Conservation (phyloP, 2,888 invertebrate genomes). For the Volucella zonaria region DNA sequence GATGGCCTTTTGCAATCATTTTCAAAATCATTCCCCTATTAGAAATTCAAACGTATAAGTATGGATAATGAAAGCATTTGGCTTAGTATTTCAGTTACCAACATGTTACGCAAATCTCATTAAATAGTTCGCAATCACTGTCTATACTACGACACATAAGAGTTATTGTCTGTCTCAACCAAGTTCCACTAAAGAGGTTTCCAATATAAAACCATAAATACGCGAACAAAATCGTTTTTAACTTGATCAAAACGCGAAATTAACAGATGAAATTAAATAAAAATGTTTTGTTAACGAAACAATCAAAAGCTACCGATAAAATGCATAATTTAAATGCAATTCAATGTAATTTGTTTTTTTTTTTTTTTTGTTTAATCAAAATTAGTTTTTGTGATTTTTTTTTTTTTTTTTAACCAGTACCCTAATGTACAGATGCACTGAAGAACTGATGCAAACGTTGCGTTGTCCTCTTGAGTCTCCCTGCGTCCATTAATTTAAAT, state of each 20-base stretch:
- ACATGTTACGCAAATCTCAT: too few species aligned
- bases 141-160: neutral
- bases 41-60: too few species aligned
- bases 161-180: neutral
- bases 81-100: too few species aligned
- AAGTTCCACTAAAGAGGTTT: slow-evolving; percentile 55
- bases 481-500: slow-evolving; percentile 69
- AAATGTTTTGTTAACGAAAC: slow-evolving; percentile 50
- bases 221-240: slow-evolving; percentile 12
- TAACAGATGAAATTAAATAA: slow-evolving; percentile 39
- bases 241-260: neutral
- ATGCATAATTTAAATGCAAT: slow-evolving; percentile 24
- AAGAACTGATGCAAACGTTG: slow-evolving; percentile 73
- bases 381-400: slow-evolving; percentile 73
- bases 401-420: slow-evolving; percentile 81
- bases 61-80: too few species aligned
- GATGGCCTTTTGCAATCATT: too few species aligned
- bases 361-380: slow-evolving; percentile 51
- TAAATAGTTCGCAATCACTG: too few species aligned
- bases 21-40: too few species aligned
- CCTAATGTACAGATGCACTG: slow-evolving; percentile 80
- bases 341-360: slow-evolving; percentile 60
- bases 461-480: slow-evolving; percentile 71
- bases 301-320: slow-evolving; percentile 66
- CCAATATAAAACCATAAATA: neutral